Conservation (phyloP, 2,113 vertebrate species). For the Cyanistes caeruleus region DNA sequence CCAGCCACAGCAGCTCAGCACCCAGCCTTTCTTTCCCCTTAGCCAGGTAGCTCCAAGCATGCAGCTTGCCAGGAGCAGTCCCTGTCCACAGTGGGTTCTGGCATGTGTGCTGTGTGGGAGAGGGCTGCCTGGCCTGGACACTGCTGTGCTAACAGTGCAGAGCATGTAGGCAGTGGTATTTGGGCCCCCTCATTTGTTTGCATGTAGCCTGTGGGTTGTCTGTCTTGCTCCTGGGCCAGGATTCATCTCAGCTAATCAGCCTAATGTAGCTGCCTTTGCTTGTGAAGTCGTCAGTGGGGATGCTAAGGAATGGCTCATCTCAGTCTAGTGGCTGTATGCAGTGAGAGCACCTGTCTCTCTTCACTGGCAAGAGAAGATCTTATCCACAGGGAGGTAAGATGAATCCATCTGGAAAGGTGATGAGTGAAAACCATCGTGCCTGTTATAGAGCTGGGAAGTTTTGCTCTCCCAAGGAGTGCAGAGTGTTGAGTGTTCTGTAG, state of each 20-base stretch:
- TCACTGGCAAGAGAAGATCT: neutral
- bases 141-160: neutral
- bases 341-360: neutral
- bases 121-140: neutral
- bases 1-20: neutral
- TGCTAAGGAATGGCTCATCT: neutral
- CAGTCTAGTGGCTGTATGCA: neutral
- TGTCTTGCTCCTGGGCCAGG: neutral
- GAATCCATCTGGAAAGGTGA: neutral
- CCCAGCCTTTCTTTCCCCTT: neutral
- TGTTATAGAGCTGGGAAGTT: neutral
- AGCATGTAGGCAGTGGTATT: fast-evolving
- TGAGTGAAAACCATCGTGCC: fast-evolving
- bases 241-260: neutral
- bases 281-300: neutral
- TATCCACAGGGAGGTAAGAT: neutral
- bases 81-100: fast-evolving
- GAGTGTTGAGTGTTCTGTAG: neutral
- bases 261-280: neutral
- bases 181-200: neutral
- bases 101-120: fast-evolving
- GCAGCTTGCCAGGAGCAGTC: neutral
- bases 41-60: neutral
- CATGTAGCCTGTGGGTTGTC: neutral
- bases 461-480: neutral